phyloP scores from a whole-genome alignment of 2,888 invertebrate genomes.

The Fragum fragum region DNA sequence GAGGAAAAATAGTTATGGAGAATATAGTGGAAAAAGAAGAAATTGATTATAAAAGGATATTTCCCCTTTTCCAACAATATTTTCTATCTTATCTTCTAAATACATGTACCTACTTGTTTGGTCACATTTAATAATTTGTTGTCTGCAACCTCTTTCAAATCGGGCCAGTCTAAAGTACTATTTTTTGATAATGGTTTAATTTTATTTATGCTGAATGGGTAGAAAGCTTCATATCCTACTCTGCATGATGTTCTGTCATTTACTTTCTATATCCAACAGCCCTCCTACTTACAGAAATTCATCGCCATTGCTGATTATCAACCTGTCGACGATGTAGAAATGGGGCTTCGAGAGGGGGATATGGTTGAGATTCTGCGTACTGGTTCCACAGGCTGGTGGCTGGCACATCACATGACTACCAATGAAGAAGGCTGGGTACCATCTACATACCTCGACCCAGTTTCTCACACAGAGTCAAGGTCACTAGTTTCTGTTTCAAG shows the following conservation, averaged over 20 bases:
- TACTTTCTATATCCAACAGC: conserved; percentile 64
- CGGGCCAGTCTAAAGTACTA: too few relatives aligned
- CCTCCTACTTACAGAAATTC: conserved; percentile 90
- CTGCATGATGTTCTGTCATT: conserved; percentile 22
- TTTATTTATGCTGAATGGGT: too few relatives aligned
- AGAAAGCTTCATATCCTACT: neutral
- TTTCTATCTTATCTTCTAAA: too few relatives aligned
- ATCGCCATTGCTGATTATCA: conserved; percentile 97
- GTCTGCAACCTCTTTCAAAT: too few relatives aligned
- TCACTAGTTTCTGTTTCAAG: conserved; percentile 75
- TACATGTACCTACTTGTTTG: too few relatives aligned
- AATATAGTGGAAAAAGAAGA: too few relatives aligned
- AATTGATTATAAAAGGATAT: too few relatives aligned
- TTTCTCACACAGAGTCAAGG: conserved; percentile 69
- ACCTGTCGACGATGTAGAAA: conserved; percentile 96
- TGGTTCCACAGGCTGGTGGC: conserved; percentile 99
- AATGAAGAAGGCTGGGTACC: conserved; percentile 95
- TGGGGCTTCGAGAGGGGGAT: conserved; percentile 96
- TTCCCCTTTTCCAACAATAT: too few relatives aligned
- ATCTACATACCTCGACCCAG: conserved; percentile 92
- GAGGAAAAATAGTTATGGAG: too few relatives aligned
- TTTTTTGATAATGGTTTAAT: too few relatives aligned
- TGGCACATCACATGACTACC: conserved; percentile 91
- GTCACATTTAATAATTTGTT: too few relatives aligned
- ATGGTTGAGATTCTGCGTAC: conserved; percentile 95